Base-by-base conservation (phyloP, 2,797 vertebrate species). In the Lateolabrax maculatus region DNA sequence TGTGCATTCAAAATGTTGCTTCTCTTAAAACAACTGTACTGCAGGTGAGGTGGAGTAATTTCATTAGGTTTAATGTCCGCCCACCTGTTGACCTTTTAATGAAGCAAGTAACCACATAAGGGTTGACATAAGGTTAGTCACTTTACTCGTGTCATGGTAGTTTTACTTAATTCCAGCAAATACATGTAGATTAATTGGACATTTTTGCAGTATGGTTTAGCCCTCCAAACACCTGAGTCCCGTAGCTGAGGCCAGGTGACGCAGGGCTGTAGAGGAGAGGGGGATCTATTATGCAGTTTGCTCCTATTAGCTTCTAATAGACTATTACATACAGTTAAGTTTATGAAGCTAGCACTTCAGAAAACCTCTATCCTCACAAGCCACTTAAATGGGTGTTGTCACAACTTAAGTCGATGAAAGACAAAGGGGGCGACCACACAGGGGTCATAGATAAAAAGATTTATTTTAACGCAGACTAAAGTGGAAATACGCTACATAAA, bases 241-340 rank as follows among this genome's bases (percentile, higher is more conserved):
- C 65, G 39, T 58, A 25, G 36, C 63, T 25, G n/a, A 68, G 63
- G 70, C 71, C 44, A 80, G 73, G 46, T 76, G 81, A 58, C 8
- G 2, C 4, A 55, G 53, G 25, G 70, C 39, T 52, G 29, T 18
- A 51, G 18, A 69, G 63, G 19, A 71, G 53, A 78, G n/a, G 21
- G 39, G 10, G 18, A 63, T 39, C 23, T 49, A 36, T 70, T 69
- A 71, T 39, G 27, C 60, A 71, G 61, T 70, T 70, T 53, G 46
- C 51, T 73, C 29, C 19, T 64, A 23, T 90, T 82, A 48, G 61
- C 62, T 34, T 84, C 52, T 60, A n/a, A 73, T 52, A 53, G n/a
- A 69, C 48, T 41, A 61, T 34, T 34, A 34, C 46, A 66, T 58
- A 72, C 69, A 74, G 48, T 25, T 64, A 16, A 34, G 57, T 7